Evolutionary conservation across 2,113 vertebrate genomes (phyloP).

Genomic region (Amphiprion ocellaris): DNA sequence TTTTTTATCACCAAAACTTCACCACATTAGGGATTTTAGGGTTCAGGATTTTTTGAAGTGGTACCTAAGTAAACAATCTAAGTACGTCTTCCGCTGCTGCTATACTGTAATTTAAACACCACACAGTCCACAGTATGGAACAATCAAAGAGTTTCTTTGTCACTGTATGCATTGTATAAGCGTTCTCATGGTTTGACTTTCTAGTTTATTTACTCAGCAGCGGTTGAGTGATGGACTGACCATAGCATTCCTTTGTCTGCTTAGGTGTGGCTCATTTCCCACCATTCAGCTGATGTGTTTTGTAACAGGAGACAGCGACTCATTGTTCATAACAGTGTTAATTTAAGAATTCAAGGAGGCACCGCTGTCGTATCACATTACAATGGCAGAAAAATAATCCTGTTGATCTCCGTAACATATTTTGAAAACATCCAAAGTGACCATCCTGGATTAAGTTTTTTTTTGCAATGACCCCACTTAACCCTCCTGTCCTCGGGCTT

Average conservation of each 20-base stretch:
- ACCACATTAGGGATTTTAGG: too few species aligned
- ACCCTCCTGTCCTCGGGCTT: slow-evolving; percentile 14
- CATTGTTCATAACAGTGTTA: slow-evolving; percentile 58
- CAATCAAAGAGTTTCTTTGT: slow-evolving; percentile 3
- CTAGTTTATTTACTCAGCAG: slow-evolving; percentile 61
- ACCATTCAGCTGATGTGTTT: slow-evolving; percentile 65
- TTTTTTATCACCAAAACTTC: too few species aligned
- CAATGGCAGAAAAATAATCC: slow-evolving; percentile 10
- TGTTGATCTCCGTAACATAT: neutral
- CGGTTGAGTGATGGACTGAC: slow-evolving; percentile 57
- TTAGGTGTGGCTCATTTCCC: slow-evolving; percentile 74
- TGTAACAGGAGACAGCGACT: slow-evolving; percentile 52
- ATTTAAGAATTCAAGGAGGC: slow-evolving; percentile 51
- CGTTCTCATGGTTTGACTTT: slow-evolving; percentile 34
- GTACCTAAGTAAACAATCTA: too few species aligned
- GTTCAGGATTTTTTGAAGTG: too few species aligned
- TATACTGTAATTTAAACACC: neutral
- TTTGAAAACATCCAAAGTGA: neutral
- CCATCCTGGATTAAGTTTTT: neutral
- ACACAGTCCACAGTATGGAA: neutral
- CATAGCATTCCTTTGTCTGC: slow-evolving; percentile 55
- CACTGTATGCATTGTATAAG: neutral
- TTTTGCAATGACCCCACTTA: slow-evolving; percentile 5
- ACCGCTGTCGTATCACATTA: neutral
- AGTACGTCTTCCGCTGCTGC: neutral